These are phyloP conservation scores for Dyspetes luteomarginatus DNA, from an alignment of 2,888 invertebrate species.

Conservation along the genomic window DNA sequence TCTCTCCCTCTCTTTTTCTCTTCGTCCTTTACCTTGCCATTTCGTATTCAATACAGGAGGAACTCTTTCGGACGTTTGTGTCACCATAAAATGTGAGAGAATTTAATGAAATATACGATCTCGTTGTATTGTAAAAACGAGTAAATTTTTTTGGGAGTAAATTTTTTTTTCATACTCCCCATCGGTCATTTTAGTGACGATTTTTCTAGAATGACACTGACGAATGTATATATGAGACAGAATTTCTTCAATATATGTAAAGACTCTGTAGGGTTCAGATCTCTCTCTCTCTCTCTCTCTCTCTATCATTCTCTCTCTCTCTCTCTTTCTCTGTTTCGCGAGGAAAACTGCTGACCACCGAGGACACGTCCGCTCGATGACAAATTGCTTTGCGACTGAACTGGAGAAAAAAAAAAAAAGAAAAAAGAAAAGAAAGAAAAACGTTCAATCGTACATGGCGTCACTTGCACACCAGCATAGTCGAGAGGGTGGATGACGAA, in stretches of 20 bases:
- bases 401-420: slow-evolving; percentile 14
- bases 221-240: background rate
- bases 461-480: slow-evolving; percentile 38
- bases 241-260: slow-evolving; percentile 4
- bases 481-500: slow-evolving; percentile 36
- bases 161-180: background rate
- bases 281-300: background rate
- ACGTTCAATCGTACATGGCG: slow-evolving; percentile 28
- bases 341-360: slow-evolving; percentile 41
- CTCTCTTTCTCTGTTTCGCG: background rate
- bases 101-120: background rate
- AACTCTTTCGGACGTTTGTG: background rate
- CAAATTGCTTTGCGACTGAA: slow-evolving; percentile 47
- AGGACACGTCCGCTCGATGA: slow-evolving; percentile 48
- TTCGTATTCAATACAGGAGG: background rate
- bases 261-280: background rate
- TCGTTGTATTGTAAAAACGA: background rate
- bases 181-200: background rate
- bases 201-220: background rate
- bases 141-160: too few relatives aligned
- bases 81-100: background rate
- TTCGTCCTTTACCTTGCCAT: background rate
- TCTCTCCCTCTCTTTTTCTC: background rate
- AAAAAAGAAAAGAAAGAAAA: slow-evolving; percentile 4
- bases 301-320: background rate